Conservation (phyloP, 2,113 vertebrate species). For the Callospermophilus lateralis region DNA sequence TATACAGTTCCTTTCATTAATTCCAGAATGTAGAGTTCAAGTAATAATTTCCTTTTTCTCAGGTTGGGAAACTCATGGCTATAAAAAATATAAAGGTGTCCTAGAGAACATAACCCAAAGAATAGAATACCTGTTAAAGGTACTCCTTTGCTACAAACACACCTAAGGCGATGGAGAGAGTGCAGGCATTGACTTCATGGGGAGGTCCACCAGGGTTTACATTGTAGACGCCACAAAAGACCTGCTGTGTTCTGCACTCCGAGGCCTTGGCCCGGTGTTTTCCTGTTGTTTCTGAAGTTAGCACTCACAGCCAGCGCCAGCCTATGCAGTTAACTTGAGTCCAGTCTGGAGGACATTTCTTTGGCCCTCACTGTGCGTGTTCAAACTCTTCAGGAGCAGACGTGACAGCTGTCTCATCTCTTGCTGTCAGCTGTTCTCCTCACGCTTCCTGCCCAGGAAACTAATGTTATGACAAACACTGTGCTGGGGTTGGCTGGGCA, state of each 20-base stretch:
- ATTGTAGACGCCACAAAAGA: background rate
- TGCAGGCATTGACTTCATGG: fast-evolving
- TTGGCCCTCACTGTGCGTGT: fast-evolving
- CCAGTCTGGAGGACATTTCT: background rate
- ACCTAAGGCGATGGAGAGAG: background rate
- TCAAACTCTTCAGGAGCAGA: background rate
- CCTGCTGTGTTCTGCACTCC: background rate
- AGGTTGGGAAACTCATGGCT: background rate
- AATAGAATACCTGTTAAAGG: fast-evolving
- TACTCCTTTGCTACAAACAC: background rate
- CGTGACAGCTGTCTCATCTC: background rate
- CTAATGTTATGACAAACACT: background rate
- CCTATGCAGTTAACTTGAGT: background rate
- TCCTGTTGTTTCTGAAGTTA: fast-evolving
- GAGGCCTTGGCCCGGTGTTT: fast-evolving
- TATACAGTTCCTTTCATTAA: background rate
- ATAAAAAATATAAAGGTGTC: fast-evolving
- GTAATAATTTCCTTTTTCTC: background rate
- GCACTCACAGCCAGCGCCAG: fast-evolving
- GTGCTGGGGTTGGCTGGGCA: background rate
- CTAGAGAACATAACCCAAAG: background rate
- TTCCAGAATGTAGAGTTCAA: background rate
- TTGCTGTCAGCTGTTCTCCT: background rate
- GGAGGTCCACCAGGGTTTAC: background rate
- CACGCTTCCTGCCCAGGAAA: background rate